Base-by-base conservation (phyloP, 2,113 vertebrate genomes). In the Clarias batrachus region DNA sequence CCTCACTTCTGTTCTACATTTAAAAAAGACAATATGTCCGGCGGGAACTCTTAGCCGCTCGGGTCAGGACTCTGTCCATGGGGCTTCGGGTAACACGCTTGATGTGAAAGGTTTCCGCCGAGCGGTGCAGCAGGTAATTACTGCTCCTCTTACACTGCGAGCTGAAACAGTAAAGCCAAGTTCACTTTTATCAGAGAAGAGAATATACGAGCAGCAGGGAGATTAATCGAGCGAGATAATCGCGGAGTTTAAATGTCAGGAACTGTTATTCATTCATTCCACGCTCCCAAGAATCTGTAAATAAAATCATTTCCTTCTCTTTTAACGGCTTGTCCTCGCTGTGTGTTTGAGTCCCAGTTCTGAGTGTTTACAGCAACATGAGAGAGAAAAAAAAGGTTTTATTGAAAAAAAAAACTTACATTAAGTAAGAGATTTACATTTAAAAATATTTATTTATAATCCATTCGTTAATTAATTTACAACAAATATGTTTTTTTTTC, bases 21-120 rank as follows among this genome's bases (percentile, higher is more conserved):
- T 79, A 79, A 59, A 78, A 33, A 9, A 33, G 27, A 19, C 2
- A 11, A 59, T 21, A 21, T 30, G n/a, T 59, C 56, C 27, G 0
- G 56, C 7, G 1, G 27, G 54, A 79, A 33, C 77, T 11, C 54
- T 33, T 10, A 78, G 54, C 17, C 16, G 54, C 76, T 11, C n/a
- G 8, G 76, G 76, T 78, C 77, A 33, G 27, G 77, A 79, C 17
- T 19, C 17, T 79, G 56, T 79, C 76, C n/a, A 30, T 27, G 8
- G 5, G 27, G 76, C 52, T 33, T 59, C 23, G 56, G 77, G 8
- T 21, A 79, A 59, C 27, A 56, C 48, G 19, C 77, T 59, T 57
- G 54, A 79, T 79, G 77, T 79, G 77, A 79, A 79, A 60, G 78
- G 78, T 80, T 30, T 60, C 27, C 37, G 78, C 27, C 37, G 78